phyloP scores from a whole-genome alignment of 2,113 vertebrate genomes.

The Vimba vimba region DNA sequence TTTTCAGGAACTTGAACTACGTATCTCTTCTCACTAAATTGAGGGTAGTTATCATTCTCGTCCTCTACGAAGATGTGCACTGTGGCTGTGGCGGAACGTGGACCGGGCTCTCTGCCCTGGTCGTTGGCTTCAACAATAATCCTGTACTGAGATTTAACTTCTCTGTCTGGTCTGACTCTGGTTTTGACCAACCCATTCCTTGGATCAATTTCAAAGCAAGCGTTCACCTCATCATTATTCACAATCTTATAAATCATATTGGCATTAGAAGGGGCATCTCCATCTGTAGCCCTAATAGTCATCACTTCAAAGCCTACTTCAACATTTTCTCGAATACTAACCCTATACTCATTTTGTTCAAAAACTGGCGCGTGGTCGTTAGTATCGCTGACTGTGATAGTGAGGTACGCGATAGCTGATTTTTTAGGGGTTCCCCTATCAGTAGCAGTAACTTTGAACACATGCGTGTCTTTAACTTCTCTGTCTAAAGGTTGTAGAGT shows the following conservation, averaged over 20 bases:
- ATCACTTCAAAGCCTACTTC: slow-evolving; percentile 87
- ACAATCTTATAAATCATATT: slow-evolving; percentile 86
- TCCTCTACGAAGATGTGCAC: slow-evolving; percentile 86
- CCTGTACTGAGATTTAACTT: slow-evolving; percentile 78
- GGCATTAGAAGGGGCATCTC: slow-evolving; percentile 86
- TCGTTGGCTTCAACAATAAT: slow-evolving; percentile 87
- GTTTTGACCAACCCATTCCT: slow-evolving; percentile 84
- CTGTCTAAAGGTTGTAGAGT: slow-evolving; percentile 83
- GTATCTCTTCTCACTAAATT: slow-evolving; percentile 87
- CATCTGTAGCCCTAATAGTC: slow-evolving; percentile 85
- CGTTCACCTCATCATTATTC: slow-evolving; percentile 64
- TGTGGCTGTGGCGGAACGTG: slow-evolving; percentile 81
- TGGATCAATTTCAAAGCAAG: slow-evolving; percentile 83
- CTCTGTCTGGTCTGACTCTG: slow-evolving; percentile 77
- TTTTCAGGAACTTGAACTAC: slow-evolving; percentile 84
- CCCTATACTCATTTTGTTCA: slow-evolving; percentile 85
- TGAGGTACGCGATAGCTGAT: slow-evolving; percentile 81
- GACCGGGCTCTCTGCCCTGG: slow-evolving; percentile 85
- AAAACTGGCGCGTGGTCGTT: slow-evolving; percentile 85
- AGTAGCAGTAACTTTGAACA: slow-evolving; percentile 83
- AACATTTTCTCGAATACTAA: slow-evolving; percentile 85
- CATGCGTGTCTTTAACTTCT: slow-evolving; percentile 87
- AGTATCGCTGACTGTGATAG: slow-evolving; percentile 85
- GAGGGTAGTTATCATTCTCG: slow-evolving; percentile 88
- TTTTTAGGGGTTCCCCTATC: slow-evolving; percentile 80